Conservation (phyloP, 2,113 vertebrate species). For the Seriola rivoliana region DNA sequence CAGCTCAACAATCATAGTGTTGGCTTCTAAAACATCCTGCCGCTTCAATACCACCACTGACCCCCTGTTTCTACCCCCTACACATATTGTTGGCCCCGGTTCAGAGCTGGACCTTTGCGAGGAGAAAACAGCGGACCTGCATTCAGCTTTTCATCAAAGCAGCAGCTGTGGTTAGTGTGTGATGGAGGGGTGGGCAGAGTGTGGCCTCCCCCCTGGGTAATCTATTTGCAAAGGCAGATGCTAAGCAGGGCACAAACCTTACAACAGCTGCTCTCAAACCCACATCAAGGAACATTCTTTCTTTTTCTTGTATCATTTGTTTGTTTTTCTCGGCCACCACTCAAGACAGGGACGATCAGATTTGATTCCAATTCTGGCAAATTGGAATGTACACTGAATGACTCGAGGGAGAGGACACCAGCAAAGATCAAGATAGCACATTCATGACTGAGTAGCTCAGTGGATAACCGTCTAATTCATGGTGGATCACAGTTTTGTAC, state of each 20-base stretch:
- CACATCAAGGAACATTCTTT: constrained; percentile 52
- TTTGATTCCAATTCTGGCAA: not conserved
- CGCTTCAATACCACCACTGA: too few species aligned
- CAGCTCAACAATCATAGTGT: too few species aligned
- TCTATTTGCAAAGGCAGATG: constrained; percentile 82
- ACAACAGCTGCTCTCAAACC: constrained; percentile 74
- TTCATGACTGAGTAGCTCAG: constrained; percentile 2
- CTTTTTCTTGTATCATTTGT: constrained; percentile 6
- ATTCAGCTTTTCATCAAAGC: constrained; percentile 79
- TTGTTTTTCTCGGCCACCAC: not conserved
- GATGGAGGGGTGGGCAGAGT: constrained; percentile 41
- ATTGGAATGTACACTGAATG: not conserved
- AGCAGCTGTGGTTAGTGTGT: constrained; percentile 76
- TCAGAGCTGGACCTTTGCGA: constrained; percentile 17
- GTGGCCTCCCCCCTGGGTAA: constrained; percentile 77
- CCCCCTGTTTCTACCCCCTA: too few species aligned
- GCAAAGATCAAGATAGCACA: not conserved
- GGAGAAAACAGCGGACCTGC: constrained; percentile 23
- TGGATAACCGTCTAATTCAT: not conserved
- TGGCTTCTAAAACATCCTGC: too few species aligned
- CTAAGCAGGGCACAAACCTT: constrained; percentile 68
- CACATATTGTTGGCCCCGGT: not conserved
- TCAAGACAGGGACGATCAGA: not conserved
- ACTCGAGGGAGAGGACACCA: not conserved
- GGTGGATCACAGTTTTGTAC: not conserved